Conservation (phyloP, 1,140 invertebrate species). For the Drosophila kanapiae region DNA sequence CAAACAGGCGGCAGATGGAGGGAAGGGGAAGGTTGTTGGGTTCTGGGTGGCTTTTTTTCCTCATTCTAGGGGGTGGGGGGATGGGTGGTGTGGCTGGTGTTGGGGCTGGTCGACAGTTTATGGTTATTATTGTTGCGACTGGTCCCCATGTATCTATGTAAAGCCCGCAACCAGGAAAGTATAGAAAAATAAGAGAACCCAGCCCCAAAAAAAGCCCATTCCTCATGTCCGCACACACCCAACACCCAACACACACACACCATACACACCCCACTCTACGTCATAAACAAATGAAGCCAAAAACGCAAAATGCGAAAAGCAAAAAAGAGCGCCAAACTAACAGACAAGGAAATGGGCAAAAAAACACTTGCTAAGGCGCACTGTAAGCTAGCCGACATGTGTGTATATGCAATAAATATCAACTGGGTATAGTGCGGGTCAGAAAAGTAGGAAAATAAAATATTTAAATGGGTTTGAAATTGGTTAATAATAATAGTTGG, state of each 20-base stretch:
- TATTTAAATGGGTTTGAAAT: no score
- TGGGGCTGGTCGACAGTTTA: constrained; percentile 49
- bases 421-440: constrained; percentile 10
- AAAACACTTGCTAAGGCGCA: constrained; percentile 62
- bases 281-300: constrained; percentile 78
- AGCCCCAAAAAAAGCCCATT: constrained; percentile 30
- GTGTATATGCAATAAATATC: constrained; percentile 42
- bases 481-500: no score
- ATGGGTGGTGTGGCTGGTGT: constrained; percentile 2
- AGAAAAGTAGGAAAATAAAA: background rate
- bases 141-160: constrained; percentile 11
- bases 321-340: constrained; percentile 39
- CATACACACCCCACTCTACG: background rate
- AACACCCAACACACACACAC: background rate
- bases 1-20: constrained; percentile 57
- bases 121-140: constrained; percentile 64
- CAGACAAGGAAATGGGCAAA: constrained; percentile 66
- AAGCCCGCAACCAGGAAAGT: no score
- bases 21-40: background rate
- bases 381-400: constrained; percentile 37
- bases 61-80: background rate
- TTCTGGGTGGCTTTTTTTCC: background rate
- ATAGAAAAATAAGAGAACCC: constrained; percentile 2
- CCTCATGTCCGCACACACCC: constrained; percentile 9
- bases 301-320: constrained; percentile 34